phyloP scores from a whole-genome alignment of 2,888 invertebrate genomes.

The Gastrophysa polygoni region DNA sequence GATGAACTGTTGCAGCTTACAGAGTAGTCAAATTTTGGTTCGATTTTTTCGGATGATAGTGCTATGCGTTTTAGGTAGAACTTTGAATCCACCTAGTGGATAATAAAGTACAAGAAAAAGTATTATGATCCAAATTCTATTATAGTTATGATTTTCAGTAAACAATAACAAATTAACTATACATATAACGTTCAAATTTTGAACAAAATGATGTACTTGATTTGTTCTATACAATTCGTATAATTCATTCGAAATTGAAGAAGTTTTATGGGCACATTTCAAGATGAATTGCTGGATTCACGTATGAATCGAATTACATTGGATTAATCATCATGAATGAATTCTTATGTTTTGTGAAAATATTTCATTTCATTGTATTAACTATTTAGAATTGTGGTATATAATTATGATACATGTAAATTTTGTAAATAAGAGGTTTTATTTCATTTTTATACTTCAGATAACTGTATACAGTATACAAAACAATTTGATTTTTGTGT shows the following conservation, averaged over 20 bases:
- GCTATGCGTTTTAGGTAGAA: neutral
- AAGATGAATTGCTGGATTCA: neutral
- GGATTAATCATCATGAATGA: neutral
- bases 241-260: too few species aligned
- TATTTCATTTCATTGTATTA: neutral
- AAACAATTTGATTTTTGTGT: neutral
- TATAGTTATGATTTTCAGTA: neutral
- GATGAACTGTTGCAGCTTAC: neutral
- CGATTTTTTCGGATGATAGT: neutral
- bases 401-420: slow-evolving; percentile 8
- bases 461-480: neutral
- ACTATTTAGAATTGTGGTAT: neutral
- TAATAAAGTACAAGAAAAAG: neutral
- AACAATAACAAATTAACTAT: neutral
- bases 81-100: neutral
- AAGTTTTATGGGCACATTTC: neutral
- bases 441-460: slow-evolving; percentile 11
- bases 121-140: neutral
- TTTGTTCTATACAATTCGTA: neutral
- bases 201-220: neutral
- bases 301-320: neutral
- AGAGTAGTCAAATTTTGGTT: neutral
- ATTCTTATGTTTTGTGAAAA: neutral
- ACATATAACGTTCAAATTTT: neutral
- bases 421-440: slow-evolving; percentile 14